Evolutionary conservation across 2,888 invertebrate species (phyloP), one percentile per base, ranked within the genome.

Genomic region (Drosophila melanosoma): DNA sequence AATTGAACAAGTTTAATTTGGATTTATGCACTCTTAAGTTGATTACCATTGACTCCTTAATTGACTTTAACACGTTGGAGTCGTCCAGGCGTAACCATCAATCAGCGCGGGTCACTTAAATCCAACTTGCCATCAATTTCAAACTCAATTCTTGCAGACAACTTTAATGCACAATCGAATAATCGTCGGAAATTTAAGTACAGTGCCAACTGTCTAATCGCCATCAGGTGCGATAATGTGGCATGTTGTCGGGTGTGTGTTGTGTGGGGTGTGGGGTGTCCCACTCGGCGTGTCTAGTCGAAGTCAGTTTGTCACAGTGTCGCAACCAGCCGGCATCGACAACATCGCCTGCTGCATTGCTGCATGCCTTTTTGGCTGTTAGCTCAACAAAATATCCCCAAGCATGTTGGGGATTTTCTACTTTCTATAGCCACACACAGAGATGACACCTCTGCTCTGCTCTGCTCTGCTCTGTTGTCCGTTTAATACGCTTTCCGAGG

Each of bases 181-280:
- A 67, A 64, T 42, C 60, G 65, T 49, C 36, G 38, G 69, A 69
- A 71, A 81, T 79, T 84, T 69, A 76, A 79, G 69, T 65, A 73
- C 69, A 69, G 40, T 66, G 17, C 29, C 59, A 51, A 54, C 71
- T 59, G 57, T 66, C 79, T 79, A 83, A 85, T 83, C 72, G 79
- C 79, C 66, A 70, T 65, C 80, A 83, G 86, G 88, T 88, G 83
- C 71, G 74, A 82, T 88, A 86, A 88, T 88, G 80, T 77, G 77
- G 61, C 69, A 48, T 67, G 56, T 23, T 66, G 29, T 57, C 45
- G 54, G 32, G 15, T 36, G 36, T 38, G 38, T 17, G 38, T 7
- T 7, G 35, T 35, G 5, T 26, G 65, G 23, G 23, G 26, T 48
- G 40, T 58, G 36, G 23, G 38, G 38, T 56, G 42, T 53, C 52